Conservation (phyloP, 2,888 invertebrate species). For the Trichopria drosophilae region DNA sequence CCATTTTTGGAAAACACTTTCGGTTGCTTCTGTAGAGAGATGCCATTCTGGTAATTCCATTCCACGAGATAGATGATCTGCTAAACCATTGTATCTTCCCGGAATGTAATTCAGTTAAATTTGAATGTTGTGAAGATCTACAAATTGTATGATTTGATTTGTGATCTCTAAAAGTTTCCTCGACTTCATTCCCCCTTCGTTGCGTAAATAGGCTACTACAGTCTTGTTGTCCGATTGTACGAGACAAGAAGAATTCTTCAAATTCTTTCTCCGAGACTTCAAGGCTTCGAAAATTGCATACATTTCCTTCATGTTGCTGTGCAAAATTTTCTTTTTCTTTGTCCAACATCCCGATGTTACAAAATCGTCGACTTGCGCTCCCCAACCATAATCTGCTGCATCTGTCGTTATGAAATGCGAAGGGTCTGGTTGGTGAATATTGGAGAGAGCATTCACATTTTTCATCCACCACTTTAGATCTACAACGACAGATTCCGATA, state of each 20-base stretch:
- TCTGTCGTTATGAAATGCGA: neutral
- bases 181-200: conserved; percentile 29
- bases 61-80: conserved; percentile 34
- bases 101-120: conserved; percentile 31
- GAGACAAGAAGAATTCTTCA: conserved; percentile 18
- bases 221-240: too few species aligned
- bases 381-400: conserved; percentile 10
- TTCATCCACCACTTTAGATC: too few species aligned
- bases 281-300: conserved; percentile 24
- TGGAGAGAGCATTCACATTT: too few species aligned
- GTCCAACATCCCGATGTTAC: too few species aligned
- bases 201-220: conserved; percentile 27
- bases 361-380: conserved; percentile 15
- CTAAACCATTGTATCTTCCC: conserved; percentile 38
- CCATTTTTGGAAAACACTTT: conserved; percentile 16
- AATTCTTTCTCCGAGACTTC: conserved; percentile 6
- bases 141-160: conserved; percentile 9
- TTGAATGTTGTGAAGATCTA: conserved; percentile 2
- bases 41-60: conserved; percentile 12
- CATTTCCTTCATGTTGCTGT: conserved; percentile 33
- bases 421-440: too few species aligned
- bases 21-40: neutral
- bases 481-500: too few species aligned
- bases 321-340: too few species aligned
- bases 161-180: conserved; percentile 20